Percentiles rank a stretch among this genome's conserved stretches.
Evolutionary conservation across 2,113 vertebrate species (phyloP).

Genomic region (Casuarius casuarius): DNA sequence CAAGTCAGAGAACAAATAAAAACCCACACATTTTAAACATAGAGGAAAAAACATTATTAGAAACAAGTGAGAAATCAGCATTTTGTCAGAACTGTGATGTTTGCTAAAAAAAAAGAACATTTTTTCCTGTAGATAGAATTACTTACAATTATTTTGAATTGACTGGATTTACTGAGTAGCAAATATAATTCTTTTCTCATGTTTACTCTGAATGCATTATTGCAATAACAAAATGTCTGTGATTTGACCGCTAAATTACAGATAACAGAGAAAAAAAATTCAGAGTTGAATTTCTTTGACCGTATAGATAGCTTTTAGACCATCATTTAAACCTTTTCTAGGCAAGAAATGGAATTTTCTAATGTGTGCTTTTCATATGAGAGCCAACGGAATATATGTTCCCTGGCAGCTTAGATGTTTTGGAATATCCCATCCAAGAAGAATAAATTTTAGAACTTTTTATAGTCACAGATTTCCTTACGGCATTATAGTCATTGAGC

Average conservation of each 20-base stretch:
- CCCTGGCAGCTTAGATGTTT: neutral
- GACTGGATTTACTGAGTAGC: neutral
- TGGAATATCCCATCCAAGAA: neutral
- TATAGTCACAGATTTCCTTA: neutral
- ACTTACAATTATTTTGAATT: neutral
- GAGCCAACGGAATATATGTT: neutral
- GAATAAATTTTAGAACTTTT: neutral
- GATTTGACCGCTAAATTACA: constrained; percentile 14
- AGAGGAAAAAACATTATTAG: neutral
- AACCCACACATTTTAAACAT: neutral
- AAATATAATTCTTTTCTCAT: neutral
- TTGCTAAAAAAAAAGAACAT: neutral
- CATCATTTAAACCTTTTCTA: neutral
- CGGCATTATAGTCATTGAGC: neutral
- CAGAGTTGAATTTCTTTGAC: neutral
- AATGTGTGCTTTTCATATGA: neutral
- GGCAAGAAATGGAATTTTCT: neutral
- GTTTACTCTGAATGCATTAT: neutral
- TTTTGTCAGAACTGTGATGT: neutral
- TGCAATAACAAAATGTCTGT: neutral
- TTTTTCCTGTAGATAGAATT: neutral
- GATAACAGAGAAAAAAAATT: neutral
- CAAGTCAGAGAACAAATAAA: neutral
- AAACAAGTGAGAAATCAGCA: neutral
- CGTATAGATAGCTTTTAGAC: neutral